These are phyloP conservation scores for Alouatta palliata DNA, from an alignment of 2,113 vertebrate species.

Conservation along the genomic window DNA sequence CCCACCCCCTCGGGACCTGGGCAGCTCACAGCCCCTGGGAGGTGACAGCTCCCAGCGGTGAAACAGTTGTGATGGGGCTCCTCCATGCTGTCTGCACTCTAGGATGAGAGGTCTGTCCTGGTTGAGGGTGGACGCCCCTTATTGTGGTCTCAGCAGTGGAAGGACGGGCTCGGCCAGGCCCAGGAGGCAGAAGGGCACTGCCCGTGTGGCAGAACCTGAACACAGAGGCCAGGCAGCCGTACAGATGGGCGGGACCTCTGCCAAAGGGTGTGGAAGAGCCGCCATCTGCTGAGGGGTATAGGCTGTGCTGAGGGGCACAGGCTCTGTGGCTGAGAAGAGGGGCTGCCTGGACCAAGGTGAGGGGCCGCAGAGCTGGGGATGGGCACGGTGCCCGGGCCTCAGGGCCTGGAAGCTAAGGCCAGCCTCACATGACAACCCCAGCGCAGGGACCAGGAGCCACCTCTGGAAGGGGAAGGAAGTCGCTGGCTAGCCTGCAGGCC, in stretches of 20 bases:
- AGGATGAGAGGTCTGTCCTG: background rate
- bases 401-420: too few relatives aligned
- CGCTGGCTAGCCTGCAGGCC: background rate
- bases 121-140: background rate
- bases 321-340: too few relatives aligned
- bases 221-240: background rate
- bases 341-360: background rate
- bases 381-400: accelerated
- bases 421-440: background rate
- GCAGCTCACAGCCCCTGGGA: accelerated
- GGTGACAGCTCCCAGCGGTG: accelerated
- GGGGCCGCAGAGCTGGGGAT: background rate
- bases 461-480: constrained; percentile 20
- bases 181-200: background rate
- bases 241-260: accelerated
- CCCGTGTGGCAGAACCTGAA: background rate
- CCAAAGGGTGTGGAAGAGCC: background rate
- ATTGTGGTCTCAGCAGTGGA: background rate
- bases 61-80: too few relatives aligned
- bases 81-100: background rate
- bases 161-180: background rate
- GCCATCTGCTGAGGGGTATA: accelerated
- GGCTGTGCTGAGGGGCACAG: accelerated
- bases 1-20: background rate
- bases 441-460: accelerated